phyloP scores from a whole-genome alignment of 2,888 invertebrate species.

The Steinernema hermaphroditum region DNA sequence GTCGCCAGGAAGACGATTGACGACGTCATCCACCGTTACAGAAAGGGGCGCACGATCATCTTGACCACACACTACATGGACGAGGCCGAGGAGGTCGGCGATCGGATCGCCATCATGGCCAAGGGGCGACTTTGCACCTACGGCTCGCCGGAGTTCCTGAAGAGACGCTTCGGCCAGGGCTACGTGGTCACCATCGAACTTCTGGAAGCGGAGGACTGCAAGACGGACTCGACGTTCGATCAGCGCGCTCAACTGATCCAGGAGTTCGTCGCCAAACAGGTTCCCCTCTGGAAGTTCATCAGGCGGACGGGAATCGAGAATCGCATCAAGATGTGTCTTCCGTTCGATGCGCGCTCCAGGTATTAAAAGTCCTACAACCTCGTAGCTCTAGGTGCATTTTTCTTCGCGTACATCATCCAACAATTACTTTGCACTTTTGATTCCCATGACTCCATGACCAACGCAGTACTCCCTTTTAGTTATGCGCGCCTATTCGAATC shows the following conservation, averaged over 20 bases:
- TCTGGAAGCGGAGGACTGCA: neutral
- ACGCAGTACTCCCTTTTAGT: conserved; percentile 36
- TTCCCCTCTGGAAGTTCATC: conserved; percentile 32
- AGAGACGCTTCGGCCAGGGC: conserved; percentile 55
- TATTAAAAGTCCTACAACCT: too few relatives aligned
- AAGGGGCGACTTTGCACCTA: conserved; percentile 55
- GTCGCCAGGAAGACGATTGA: conserved; percentile 42
- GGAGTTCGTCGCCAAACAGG: conserved; percentile 33
- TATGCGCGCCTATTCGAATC: conserved; percentile 53
- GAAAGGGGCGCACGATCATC: conserved; percentile 51
- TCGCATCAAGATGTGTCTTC: conserved; percentile 42
- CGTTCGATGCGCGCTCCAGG: conserved; percentile 38
- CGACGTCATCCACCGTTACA: conserved; percentile 46
- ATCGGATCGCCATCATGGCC: conserved; percentile 59
- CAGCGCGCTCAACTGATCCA: conserved; percentile 10
- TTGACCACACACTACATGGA: conserved; percentile 65
- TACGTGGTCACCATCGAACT: conserved; percentile 54
- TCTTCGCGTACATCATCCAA: too few relatives aligned
- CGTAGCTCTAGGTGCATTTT: too few relatives aligned
- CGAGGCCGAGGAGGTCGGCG: conserved; percentile 63
- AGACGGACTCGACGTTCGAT: neutral
- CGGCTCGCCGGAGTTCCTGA: conserved; percentile 54
- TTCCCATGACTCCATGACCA: neutral
- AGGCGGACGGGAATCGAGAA: conserved; percentile 4
- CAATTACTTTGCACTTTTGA: too few relatives aligned